Conservation (phyloP, 2,113 vertebrate species). For the Corydoras sp. region DNA sequence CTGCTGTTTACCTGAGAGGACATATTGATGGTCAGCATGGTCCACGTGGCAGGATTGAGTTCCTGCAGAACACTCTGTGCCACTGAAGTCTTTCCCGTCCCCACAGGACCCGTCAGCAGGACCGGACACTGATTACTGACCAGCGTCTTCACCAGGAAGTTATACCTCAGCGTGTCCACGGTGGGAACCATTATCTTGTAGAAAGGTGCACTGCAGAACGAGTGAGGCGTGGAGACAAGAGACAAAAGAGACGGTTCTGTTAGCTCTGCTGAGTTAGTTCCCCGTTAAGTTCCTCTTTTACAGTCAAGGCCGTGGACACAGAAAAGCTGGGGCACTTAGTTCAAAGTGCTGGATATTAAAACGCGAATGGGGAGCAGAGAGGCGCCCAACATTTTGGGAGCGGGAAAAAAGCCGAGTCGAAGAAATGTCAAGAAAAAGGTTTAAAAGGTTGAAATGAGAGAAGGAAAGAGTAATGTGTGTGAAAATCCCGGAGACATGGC, state of each 20-base stretch:
- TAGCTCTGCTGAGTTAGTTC: neutral
- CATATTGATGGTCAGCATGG: conserved; percentile 78
- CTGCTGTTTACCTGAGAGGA: conserved; percentile 74
- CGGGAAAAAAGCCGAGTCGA: neutral
- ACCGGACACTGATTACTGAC: conserved; percentile 71
- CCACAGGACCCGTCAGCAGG: conserved; percentile 77
- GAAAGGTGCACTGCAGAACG: conserved; percentile 69
- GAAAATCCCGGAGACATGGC: neutral
- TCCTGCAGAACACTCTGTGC: conserved; percentile 74
- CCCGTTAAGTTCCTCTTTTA: neutral
- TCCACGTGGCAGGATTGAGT: conserved; percentile 70
- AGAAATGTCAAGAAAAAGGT: conserved; percentile 6
- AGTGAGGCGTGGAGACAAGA: neutral
- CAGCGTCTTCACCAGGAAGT: conserved; percentile 74
- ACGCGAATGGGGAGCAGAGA: neutral
- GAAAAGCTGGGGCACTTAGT: neutral
- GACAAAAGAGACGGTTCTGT: neutral
- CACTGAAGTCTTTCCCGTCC: conserved; percentile 82
- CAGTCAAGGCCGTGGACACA: neutral
- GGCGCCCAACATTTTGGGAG: no score
- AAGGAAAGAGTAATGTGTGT: conserved; percentile 1
- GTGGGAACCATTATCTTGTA: conserved; percentile 86
- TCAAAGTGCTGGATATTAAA: neutral
- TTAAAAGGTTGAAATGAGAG: conserved; percentile 4
- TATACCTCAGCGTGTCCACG: conserved; percentile 78